Evolutionary conservation across 2,113 vertebrate genomes (phyloP).

Genomic region (Lynx canadensis): DNA sequence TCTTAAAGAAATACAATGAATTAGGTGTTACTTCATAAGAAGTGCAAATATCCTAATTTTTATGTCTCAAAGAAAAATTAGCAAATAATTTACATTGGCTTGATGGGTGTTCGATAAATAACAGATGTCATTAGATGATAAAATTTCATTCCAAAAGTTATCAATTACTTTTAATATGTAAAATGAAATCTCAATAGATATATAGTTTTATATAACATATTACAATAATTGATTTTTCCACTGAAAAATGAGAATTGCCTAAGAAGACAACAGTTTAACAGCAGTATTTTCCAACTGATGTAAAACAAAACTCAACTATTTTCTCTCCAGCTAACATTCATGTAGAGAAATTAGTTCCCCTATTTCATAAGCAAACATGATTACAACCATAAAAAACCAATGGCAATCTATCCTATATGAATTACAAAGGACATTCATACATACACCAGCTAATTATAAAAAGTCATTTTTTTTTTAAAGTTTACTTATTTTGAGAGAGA

Average conservation of each 20-base stretch:
- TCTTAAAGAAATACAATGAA: neutral
- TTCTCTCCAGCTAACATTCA: neutral
- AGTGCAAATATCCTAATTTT: neutral
- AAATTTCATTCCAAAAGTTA: slow-evolving; percentile 8
- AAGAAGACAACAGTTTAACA: slow-evolving; percentile 17
- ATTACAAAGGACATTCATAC: neutral
- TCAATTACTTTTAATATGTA: neutral
- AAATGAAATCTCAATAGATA: neutral
- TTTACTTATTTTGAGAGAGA: too few relatives aligned
- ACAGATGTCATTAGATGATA: neutral
- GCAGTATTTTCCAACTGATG: neutral
- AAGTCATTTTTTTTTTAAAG: neutral
- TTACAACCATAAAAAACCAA: neutral
- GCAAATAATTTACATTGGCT: neutral
- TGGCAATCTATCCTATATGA: neutral
- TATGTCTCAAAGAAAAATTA: neutral
- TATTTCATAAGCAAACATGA: neutral
- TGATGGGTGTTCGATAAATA: neutral
- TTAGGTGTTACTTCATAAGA: neutral
- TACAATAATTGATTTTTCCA: slow-evolving; percentile 3
- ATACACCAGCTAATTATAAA: neutral
- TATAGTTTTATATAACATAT: neutral
- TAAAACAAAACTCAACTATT: neutral
- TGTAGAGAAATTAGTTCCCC: neutral
- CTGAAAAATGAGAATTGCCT: neutral